Evolutionary conservation across 1,140 invertebrate genomes (phyloP), one percentile per base, ranked within the genome.

Genomic region (Cotesia chilonis): DNA sequence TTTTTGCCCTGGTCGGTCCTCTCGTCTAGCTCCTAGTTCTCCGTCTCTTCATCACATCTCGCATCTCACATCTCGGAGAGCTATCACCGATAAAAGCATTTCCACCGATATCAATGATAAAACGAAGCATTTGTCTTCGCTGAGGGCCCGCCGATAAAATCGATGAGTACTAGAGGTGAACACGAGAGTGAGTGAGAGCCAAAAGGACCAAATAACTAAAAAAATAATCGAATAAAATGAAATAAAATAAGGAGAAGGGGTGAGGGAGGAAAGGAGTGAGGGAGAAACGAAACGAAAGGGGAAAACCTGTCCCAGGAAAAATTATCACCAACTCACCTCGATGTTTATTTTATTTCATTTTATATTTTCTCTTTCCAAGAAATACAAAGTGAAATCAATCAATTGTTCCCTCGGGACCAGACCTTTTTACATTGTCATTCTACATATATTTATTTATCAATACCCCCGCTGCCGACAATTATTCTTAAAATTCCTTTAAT

Each of bases 11-110:
- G 28, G 28, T 28, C 28, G 28, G 28, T 20, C 36, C 35, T n/a
- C n/a, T 63, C n/a, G 35, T 63, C 10, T 14, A 35, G 28, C 12
- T 37, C 47, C 55, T 65, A 2, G 37, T 66, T 60, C 67, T 60
- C 64, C 51, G 47, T 68, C 70, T 68, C 36, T 68, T 36, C 36
- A 59, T 37, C 28, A 28, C 28, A 28, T 28, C 28, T 28, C 28
- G 28, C 28, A 28, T 28, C 28, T 28, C 28, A 1, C 28, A 28
- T 28, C 28, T 28, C 28, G 28, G 17, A 75, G 71, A 76, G 72
- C 75, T 74, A 76, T 76, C 75, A 76, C 65, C 75, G 75, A 76
- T 76, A 76, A 76, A 76, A 76, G 72, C 75, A 76, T 76, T 76
- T 74, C 66, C 66, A 74, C 69, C 66, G 70, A 76, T 76, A 76